A percentile compares a stretch with the other conserved stretches of the same genome.
Evolutionary conservation across 1,140 invertebrate species (phyloP).

Genomic region (Drosophila repletoides): DNA sequence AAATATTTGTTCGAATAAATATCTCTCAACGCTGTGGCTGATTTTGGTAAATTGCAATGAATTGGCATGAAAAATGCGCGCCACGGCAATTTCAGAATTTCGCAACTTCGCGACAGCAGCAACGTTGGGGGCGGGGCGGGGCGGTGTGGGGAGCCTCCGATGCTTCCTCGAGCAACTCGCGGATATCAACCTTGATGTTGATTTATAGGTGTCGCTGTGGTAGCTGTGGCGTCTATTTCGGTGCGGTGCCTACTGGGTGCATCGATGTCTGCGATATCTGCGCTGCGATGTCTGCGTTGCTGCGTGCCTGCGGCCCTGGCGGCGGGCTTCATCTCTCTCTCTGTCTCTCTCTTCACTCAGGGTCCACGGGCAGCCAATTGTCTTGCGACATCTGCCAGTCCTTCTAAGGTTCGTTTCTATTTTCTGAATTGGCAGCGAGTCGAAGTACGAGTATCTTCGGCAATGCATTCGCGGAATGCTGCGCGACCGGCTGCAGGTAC

Average conservation of each 20-base stretch:
- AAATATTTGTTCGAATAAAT: slow-evolving; percentile 18
- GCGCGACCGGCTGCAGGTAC: slow-evolving; percentile 8
- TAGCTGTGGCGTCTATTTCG: slow-evolving; percentile 64
- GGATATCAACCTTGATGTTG: slow-evolving; percentile 82
- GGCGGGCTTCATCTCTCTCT: slow-evolving; percentile 14
- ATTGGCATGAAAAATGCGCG: slow-evolving; percentile 69
- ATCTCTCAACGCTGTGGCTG: slow-evolving; percentile 37
- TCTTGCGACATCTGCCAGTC: slow-evolving; percentile 62
- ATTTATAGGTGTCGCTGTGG: slow-evolving; percentile 74
- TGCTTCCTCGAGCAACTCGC: slow-evolving; percentile 67
- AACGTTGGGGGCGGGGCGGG: background rate
- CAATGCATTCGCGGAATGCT: background rate
- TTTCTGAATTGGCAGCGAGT: slow-evolving; percentile 83
- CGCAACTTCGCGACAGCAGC: slow-evolving; percentile 8
- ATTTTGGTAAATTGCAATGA: slow-evolving; percentile 65
- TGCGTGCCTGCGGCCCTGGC: slow-evolving; percentile 34
- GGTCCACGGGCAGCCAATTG: slow-evolving; percentile 55
- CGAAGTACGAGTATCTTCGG: slow-evolving; percentile 35
- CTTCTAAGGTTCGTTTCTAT: slow-evolving; percentile 83
- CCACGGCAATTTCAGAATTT: slow-evolving; percentile 66
- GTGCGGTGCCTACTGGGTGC: slow-evolving; percentile 53
- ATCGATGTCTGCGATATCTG: slow-evolving; percentile 27
- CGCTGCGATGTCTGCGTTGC: background rate
- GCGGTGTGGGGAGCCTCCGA: background rate
- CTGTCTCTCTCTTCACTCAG: slow-evolving; percentile 5